Evolutionary conservation across 2,113 vertebrate species (phyloP).

Genomic region (Microcebus jonahi): DNA sequence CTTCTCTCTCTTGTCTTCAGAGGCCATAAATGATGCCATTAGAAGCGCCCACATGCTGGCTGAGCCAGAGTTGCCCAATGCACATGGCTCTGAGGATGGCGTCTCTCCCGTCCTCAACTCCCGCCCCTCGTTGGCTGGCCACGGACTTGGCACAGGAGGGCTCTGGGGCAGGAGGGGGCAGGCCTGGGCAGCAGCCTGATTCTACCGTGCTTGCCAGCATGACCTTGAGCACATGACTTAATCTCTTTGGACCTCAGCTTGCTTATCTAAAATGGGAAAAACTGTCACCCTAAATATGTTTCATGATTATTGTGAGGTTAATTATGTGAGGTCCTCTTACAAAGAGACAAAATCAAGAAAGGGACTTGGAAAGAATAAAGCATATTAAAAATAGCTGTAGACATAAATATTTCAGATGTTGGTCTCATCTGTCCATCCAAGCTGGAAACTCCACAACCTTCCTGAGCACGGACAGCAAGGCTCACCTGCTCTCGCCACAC

Average conservation of each 20-base stretch:
- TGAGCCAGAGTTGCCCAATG: too few species aligned
- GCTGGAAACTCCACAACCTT: neutral
- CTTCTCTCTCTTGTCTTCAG: neutral
- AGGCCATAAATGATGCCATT: neutral
- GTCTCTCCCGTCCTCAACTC: neutral
- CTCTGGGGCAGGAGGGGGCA: neutral
- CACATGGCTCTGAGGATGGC: neutral
- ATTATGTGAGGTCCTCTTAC: neutral
- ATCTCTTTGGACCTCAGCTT: neutral
- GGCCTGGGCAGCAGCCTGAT: neutral
- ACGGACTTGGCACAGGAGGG: neutral
- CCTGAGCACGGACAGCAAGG: neutral
- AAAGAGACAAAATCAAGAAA: neutral
- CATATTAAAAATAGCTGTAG: neutral
- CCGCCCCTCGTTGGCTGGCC: neutral
- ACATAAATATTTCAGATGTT: neutral
- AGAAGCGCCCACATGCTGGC: neutral
- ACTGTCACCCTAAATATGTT: neutral
- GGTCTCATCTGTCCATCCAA: neutral
- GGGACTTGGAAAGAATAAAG: neutral
- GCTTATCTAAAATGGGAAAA: neutral
- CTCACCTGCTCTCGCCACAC: accelerated
- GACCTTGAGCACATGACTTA: neutral
- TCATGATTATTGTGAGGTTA: neutral
- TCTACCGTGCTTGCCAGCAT: neutral